phyloP scores from a whole-genome alignment of 2,113 vertebrate species.

The Deroptyus accipitrinus region DNA sequence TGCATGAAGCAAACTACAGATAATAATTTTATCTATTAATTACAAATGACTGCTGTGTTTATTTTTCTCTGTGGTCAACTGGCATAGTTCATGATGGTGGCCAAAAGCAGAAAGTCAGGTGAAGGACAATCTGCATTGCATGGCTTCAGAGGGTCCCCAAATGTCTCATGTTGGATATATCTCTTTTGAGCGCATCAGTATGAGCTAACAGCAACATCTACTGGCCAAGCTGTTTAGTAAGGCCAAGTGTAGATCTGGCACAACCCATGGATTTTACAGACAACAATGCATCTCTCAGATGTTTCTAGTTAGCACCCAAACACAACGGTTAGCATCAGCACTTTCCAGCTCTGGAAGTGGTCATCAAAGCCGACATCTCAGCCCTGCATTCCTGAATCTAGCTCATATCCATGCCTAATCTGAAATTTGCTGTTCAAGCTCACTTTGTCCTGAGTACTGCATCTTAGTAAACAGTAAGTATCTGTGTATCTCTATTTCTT shows the following conservation, averaged over 20 bases:
- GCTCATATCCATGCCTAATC: not conserved
- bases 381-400: not conserved
- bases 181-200: not conserved
- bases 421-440: not conserved
- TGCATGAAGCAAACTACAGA: not conserved
- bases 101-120: not conserved
- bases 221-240: conserved; percentile 26
- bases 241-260: not conserved
- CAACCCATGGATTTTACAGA: not conserved
- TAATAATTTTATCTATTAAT: not conserved
- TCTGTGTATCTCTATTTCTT: not conserved
- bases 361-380: not conserved
- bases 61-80: not conserved
- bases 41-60: not conserved
- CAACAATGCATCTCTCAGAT: not conserved
- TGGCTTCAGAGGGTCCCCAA: not conserved
- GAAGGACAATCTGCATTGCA: not conserved
- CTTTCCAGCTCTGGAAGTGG: not conserved
- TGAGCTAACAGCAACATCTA: conserved; percentile 60
- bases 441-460: not conserved
- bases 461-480: not conserved
- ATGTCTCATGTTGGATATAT: not conserved
- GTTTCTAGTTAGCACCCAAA: not conserved
- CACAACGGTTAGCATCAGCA: not conserved
- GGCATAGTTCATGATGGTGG: no score